A percentile compares a stretch with the other conserved stretches of the same genome.
These are phyloP conservation scores for Peromyscus leucopus DNA, from an alignment of 2,113 vertebrate species.

Conservation along the genomic window DNA sequence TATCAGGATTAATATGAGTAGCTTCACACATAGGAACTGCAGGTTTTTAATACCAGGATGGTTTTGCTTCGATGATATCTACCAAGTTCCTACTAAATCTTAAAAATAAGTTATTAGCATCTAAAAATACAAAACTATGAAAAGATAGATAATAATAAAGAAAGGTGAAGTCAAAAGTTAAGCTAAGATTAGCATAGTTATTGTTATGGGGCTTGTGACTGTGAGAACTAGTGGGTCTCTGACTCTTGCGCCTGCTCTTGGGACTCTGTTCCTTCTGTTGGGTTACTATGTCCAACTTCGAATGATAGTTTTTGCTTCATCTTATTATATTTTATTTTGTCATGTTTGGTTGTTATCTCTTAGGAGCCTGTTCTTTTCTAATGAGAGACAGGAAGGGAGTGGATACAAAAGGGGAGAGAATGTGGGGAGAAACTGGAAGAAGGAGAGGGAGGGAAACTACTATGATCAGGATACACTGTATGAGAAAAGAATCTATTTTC, in stretches of 20 bases:
- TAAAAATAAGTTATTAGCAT: conserved; percentile 65
- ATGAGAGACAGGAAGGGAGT: not conserved
- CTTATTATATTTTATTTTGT: not conserved
- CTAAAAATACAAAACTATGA: not conserved
- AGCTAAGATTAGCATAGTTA: not conserved
- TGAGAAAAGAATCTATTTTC: not conserved
- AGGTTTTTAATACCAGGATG: conserved; percentile 68
- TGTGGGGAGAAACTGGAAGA: not conserved
- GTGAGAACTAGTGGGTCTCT: not conserved
- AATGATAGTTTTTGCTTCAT: not conserved
- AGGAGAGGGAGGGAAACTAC: not conserved
- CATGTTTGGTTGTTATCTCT: not conserved
- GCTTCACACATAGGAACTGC: conserved; percentile 71
- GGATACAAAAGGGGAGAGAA: not conserved
- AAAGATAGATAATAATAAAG: conserved; percentile 27
- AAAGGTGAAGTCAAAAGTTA: not conserved
- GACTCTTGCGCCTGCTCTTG: not conserved
- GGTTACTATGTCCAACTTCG: not conserved
- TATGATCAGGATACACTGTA: not conserved
- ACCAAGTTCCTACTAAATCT: conserved; percentile 52
- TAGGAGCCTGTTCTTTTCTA: not conserved
- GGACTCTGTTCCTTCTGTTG: not conserved
- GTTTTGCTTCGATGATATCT: conserved; percentile 68
- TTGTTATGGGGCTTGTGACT: not conserved
- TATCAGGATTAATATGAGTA: conserved; percentile 86